phyloP scores from a whole-genome alignment of 1,140 invertebrate genomes.

The Apocrypta bakeri region DNA sequence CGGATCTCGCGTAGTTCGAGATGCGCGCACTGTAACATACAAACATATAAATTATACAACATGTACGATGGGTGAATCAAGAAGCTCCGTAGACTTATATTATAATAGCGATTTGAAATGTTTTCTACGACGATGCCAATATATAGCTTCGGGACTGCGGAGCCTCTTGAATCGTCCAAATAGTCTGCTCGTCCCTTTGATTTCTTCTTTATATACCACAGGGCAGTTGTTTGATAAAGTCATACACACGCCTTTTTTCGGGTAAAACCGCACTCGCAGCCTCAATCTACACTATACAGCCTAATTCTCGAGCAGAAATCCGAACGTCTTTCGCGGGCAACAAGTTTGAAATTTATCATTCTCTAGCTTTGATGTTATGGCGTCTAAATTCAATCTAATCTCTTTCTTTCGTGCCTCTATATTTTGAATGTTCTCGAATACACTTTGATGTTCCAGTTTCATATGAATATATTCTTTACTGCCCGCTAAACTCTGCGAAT shows the following conservation, averaged over 20 bases:
- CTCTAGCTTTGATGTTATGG: no score
- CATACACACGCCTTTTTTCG: conserved; percentile 11
- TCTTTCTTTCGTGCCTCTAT: no score
- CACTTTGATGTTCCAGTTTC: no score
- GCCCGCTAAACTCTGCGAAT: no score
- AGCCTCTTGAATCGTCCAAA: conserved; percentile 15
- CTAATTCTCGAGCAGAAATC: conserved; percentile 40
- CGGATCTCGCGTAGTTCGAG: not conserved
- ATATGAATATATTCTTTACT: no score
- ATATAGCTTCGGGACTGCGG: not conserved
- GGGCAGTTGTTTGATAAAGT: not conserved
- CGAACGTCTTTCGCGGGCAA: not conserved
- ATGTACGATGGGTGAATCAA: conserved; percentile 12
- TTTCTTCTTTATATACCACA: conserved; percentile 1
- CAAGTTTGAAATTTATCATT: no score
- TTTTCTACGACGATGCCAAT: conserved; percentile 14
- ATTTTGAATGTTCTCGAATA: no score
- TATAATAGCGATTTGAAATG: conserved; percentile 13
- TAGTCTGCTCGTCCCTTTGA: not conserved
- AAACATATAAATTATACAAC: no score
- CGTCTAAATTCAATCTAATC: no score
- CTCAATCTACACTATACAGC: not conserved
- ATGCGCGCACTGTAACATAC: no score
- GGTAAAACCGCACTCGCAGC: not conserved
- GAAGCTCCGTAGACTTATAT: conserved; percentile 16